phyloP scores from a whole-genome alignment of 1,140 invertebrate species.

The Spodoptera frugiperda region DNA sequence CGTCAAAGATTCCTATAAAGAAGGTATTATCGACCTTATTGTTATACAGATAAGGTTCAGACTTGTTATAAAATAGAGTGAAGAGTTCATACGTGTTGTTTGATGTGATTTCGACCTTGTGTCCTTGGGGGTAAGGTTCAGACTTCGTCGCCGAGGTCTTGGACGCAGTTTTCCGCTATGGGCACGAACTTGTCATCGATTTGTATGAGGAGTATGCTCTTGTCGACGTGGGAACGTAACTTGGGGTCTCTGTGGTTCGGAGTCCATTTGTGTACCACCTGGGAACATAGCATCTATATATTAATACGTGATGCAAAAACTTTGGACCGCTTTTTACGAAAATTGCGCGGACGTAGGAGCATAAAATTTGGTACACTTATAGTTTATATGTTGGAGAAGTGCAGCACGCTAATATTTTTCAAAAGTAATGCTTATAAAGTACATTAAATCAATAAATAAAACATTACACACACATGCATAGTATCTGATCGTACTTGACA shows the following conservation, averaged over 20 bases:
- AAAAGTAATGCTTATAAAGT: too few relatives aligned
- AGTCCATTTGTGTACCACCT: conserved; percentile 96
- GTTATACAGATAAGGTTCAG: conserved; percentile 26
- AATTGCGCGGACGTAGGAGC: too few relatives aligned
- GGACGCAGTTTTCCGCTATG: conserved; percentile 95
- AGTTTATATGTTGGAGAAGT: too few relatives aligned
- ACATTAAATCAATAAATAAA: too few relatives aligned
- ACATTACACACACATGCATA: too few relatives aligned
- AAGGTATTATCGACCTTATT: neutral
- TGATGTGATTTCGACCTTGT: conserved; percentile 29
- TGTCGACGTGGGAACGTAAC: conserved; percentile 95
- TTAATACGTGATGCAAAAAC: too few relatives aligned
- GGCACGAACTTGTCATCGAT: conserved; percentile 97
- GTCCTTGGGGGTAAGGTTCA: conserved; percentile 53
- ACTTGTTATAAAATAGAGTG: conserved; percentile 13
- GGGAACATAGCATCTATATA: conserved; percentile 7
- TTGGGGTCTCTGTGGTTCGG: conserved; percentile 95
- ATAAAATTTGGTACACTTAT: too few relatives aligned
- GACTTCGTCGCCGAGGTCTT: conserved; percentile 92
- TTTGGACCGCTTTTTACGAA: too few relatives aligned
- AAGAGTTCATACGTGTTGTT: conserved; percentile 8
- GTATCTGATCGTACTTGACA: too few relatives aligned
- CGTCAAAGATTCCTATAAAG: too few relatives aligned
- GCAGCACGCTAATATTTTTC: too few relatives aligned
- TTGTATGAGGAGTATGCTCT: conserved; percentile 96